These are phyloP conservation scores for Callitettix versicolor DNA, from an alignment of 1,140 invertebrate species.

Conservation along the genomic window DNA sequence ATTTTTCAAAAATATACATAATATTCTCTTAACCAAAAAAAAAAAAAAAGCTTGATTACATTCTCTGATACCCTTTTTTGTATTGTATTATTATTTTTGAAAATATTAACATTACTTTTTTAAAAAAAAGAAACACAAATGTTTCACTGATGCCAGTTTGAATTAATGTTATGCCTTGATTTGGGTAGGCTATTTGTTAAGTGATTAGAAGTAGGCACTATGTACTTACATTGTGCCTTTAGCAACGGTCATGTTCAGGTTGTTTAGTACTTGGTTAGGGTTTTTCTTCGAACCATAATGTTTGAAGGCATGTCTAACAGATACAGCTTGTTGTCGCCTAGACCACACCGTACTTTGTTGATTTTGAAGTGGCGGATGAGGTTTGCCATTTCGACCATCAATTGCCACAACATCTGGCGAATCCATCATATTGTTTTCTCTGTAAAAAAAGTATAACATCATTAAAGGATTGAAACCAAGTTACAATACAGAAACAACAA, in stretches of 20 bases:
- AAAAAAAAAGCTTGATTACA: no score
- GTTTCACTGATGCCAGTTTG: no score
- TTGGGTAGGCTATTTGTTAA: no score
- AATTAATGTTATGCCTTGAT: no score
- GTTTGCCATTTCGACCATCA: slow-evolving; percentile 12
- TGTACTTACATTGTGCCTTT: slow-evolving; percentile 81
- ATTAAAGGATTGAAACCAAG: no score
- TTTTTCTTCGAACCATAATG: slow-evolving; percentile 74
- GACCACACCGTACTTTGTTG: slow-evolving; percentile 62
- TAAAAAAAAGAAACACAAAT: no score
- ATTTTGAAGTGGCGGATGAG: slow-evolving; percentile 30
- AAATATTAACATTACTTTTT: no score
- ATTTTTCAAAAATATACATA: no score
- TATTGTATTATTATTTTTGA: no score
- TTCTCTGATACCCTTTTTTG: no score
- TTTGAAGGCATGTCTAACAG: slow-evolving; percentile 74
- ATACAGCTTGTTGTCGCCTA: slow-evolving; percentile 66
- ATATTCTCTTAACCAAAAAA: no score
- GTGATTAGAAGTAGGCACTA: not conserved
- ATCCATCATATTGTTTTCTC: slow-evolving; percentile 11
- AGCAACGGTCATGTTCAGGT: slow-evolving; percentile 81
- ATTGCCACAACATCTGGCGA: slow-evolving; percentile 6
- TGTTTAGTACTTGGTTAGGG: slow-evolving; percentile 70
- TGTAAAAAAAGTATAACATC: slow-evolving; percentile 1
- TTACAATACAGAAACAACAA: no score